A percentile compares a stretch with the other conserved stretches of the same genome.
phyloP scores from a whole-genome alignment of 2,113 vertebrate genomes.

The Fregetta grallaria region DNA sequence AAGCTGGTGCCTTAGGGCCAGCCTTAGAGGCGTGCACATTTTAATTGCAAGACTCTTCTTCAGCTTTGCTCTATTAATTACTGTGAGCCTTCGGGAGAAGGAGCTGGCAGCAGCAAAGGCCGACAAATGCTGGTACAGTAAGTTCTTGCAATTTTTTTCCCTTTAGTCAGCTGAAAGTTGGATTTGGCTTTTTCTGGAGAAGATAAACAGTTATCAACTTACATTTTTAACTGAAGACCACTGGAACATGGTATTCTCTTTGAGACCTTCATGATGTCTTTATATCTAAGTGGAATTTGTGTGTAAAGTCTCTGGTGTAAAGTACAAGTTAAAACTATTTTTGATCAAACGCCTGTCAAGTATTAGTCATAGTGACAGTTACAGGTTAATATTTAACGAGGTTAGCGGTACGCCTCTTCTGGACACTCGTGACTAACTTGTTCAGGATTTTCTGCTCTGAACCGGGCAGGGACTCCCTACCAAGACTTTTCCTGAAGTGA shows the following conservation, averaged over 20 bases:
- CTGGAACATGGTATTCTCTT: neutral
- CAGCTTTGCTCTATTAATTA: neutral
- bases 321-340: neutral
- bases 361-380: neutral
- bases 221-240: too few relatives aligned
- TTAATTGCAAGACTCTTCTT: neutral
- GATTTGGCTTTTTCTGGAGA: neutral
- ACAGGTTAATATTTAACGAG: neutral
- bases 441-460: neutral
- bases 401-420: neutral
- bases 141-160: neutral
- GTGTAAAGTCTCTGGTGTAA: neutral
- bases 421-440: neutral
- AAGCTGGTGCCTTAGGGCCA: neutral
- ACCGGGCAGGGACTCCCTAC: neutral
- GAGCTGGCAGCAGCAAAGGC: neutral
- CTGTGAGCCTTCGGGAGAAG: neutral
- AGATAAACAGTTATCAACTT: neutral
- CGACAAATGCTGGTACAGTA: neutral
- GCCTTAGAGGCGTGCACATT: fast-evolving
- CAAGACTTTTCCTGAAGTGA: neutral
- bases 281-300: too few relatives aligned
- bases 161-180: neutral
- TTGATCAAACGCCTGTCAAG: neutral
- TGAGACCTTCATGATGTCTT: neutral